A percentile compares a stretch with the other conserved stretches of the same genome.
phyloP scores from a whole-genome alignment of 53 echinoderm and acorn worm genomes.

The Holothuria leucospilota region DNA sequence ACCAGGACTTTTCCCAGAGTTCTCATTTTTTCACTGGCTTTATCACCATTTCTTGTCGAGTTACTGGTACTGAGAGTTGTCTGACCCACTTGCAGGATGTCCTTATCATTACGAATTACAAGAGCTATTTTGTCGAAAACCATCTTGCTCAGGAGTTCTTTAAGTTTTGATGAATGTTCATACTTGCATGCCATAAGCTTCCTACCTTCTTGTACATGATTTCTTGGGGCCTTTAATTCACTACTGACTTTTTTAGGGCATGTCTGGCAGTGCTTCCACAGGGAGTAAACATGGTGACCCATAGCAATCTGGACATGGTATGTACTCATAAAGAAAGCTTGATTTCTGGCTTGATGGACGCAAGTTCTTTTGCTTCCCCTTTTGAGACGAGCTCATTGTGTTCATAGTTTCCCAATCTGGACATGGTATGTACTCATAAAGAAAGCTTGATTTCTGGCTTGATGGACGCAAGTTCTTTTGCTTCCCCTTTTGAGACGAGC shows the following conservation, averaged over 20 bases:
- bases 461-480: neutral
- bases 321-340: neutral
- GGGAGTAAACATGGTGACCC: neutral
- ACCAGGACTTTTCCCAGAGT: slow-evolving; percentile 17
- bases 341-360: neutral
- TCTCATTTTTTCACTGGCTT: slow-evolving; percentile 53
- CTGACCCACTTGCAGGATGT: slow-evolving; percentile 51
- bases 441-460: neutral
- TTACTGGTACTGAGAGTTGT: slow-evolving; percentile 32
- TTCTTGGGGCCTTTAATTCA: neutral
- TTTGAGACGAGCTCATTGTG: neutral
- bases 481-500: neutral
- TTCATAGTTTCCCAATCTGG: too few relatives aligned
- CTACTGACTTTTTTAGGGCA: neutral
- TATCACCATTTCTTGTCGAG: slow-evolving; percentile 33
- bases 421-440: slow-evolving; percentile 15
- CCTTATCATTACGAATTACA: slow-evolving; percentile 53
- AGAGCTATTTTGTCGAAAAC: slow-evolving; percentile 39
- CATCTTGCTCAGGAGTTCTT: slow-evolving; percentile 23
- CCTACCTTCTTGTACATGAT: slow-evolving; percentile 4
- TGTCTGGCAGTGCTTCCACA: neutral
- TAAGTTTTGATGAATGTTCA: neutral
- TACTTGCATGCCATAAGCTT: neutral
- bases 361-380: slow-evolving; percentile 13
- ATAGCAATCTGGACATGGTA: slow-evolving; percentile 11